Percentiles rank a stretch among this genome's conserved stretches.
Conservation (phyloP, 2,888 invertebrate species). For the Agapostemon virescens region DNA sequence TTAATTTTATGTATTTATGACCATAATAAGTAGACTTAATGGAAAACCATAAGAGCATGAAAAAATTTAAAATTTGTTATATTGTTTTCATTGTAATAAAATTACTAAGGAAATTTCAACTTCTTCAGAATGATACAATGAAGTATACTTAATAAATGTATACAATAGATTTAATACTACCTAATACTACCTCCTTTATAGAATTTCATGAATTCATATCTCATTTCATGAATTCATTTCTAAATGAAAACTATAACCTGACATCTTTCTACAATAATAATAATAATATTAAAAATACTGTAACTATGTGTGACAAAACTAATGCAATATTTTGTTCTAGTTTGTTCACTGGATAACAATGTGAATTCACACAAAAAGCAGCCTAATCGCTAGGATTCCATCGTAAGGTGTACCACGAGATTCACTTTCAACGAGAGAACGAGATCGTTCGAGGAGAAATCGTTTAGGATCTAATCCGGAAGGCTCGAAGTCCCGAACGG, state of each 20-base stretch:
- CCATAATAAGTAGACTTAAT: too few species aligned
- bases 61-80: too few species aligned
- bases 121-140: too few species aligned
- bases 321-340: not conserved
- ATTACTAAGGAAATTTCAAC: too few species aligned
- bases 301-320: not conserved
- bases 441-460: conserved; percentile 33
- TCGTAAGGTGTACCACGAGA: not conserved
- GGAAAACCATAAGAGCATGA: too few species aligned
- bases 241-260: not conserved
- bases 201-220: too few species aligned
- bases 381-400: not conserved
- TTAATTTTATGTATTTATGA: too few species aligned
- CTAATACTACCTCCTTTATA: too few species aligned
- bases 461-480: conserved; percentile 25
- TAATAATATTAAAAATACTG: not conserved
- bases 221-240: too few species aligned
- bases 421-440: not conserved
- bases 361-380: not conserved
- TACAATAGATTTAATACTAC: too few species aligned
- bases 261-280: not conserved
- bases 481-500: not conserved
- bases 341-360: not conserved
- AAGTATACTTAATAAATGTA: too few species aligned
- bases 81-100: too few species aligned